Conservation (phyloP, 2,888 invertebrate species). For the Harpalus rubripes region DNA sequence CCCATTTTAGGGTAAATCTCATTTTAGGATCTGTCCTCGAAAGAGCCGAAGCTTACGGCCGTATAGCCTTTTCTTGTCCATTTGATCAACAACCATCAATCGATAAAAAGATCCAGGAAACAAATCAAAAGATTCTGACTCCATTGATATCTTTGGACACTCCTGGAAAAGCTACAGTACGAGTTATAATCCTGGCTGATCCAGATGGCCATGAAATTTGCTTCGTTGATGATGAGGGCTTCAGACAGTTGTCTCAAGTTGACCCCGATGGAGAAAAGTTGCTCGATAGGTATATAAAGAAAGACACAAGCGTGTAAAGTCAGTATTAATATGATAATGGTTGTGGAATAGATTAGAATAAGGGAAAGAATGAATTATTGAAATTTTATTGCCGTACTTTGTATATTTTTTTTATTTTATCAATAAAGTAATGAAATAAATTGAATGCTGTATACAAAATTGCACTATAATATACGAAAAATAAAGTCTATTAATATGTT, state of each 20-base stretch:
- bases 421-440: neutral
- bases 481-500: neutral
- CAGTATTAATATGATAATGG: conserved; percentile 22
- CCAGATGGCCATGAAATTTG: conserved; percentile 99
- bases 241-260: conserved; percentile 90
- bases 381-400: neutral
- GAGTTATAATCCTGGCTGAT: conserved; percentile 97
- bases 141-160: conserved; percentile 96
- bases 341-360: neutral
- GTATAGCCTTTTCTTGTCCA: conserved; percentile 96
- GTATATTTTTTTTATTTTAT: conserved; percentile 9
- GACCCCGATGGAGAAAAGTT: conserved; percentile 91
- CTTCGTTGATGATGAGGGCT: conserved; percentile 98
- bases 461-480: neutral
- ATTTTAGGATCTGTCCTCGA: conserved; percentile 83
- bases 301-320: conserved; percentile 76
- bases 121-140: conserved; percentile 88
- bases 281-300: conserved; percentile 87
- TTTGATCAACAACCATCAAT: conserved; percentile 87
- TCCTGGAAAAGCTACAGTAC: conserved; percentile 97
- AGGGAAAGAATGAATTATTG: neutral
- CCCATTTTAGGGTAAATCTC: too few relatives aligned
- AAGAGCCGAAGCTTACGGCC: conserved; percentile 94
- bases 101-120: conserved; percentile 85
- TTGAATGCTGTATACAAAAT: too few relatives aligned